Conservation (phyloP, 2,113 vertebrate genomes). For the Clinocottus analis region DNA sequence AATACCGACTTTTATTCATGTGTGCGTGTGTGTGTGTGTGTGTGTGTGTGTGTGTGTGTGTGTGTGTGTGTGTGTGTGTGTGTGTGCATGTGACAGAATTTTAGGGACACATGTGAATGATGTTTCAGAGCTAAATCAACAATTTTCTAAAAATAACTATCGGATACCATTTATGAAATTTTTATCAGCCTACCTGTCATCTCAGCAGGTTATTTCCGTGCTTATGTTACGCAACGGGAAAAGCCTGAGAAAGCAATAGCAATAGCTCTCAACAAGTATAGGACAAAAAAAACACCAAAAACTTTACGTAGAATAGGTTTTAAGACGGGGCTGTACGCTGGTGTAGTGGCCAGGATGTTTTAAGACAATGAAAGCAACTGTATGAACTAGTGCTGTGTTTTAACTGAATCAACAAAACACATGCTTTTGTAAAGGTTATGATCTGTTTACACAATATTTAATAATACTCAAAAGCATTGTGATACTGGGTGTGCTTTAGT, state of each 20-base stretch:
- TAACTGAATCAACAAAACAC: slow-evolving; percentile 13
- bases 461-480: slow-evolving; percentile 17
- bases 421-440: background rate
- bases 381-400: background rate
- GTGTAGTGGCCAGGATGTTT: too few species aligned
- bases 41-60: background rate
- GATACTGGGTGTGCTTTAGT: slow-evolving; percentile 1
- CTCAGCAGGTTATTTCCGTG: slow-evolving; percentile 57
- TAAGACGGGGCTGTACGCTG: too few species aligned
- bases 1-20: too few species aligned
- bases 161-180: slow-evolving; percentile 53
- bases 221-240: slow-evolving; percentile 58
- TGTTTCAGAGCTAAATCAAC: slow-evolving; percentile 42
- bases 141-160: slow-evolving; percentile 55
- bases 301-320: background rate
- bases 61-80: too few species aligned
- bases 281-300: background rate
- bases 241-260: slow-evolving; percentile 31
- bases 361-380: background rate
- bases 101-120: background rate
- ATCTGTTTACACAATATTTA: slow-evolving; percentile 6
- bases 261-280: slow-evolving; percentile 44
- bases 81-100: slow-evolving; percentile 1
- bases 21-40: background rate
- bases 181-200: slow-evolving; percentile 65